Percentiles rank a stretch among this genome's conserved stretches.
These are phyloP conservation scores for Falco columbarius DNA, from an alignment of 2,797 vertebrate genomes.

Conservation along the genomic window DNA sequence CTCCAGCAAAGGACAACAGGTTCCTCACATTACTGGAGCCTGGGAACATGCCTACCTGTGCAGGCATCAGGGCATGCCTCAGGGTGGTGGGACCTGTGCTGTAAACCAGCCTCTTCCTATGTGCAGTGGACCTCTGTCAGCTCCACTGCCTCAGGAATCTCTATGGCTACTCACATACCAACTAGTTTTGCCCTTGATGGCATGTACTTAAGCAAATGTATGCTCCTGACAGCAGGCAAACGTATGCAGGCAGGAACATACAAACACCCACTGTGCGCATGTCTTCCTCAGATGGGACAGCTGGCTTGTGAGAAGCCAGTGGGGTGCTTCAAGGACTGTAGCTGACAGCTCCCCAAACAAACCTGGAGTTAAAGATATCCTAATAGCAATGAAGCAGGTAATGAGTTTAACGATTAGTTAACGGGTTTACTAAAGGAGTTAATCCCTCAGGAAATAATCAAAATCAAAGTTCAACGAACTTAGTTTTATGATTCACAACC, in stretches of 20 bases:
- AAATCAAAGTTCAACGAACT: constrained; percentile 40
- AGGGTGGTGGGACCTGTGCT: background rate
- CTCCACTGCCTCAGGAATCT: background rate
- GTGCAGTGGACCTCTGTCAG: background rate
- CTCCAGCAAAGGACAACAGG: background rate
- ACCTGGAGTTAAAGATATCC: background rate
- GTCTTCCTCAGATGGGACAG: background rate
- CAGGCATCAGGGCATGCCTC: background rate
- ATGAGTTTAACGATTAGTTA: background rate
- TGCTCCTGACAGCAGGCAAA: background rate
- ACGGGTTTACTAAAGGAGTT: constrained; percentile 31
- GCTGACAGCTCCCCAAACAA: background rate
- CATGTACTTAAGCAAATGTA: background rate
- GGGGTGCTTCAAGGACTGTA: background rate
- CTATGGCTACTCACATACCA: background rate
- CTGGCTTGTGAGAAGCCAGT: background rate
- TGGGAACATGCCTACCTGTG: background rate
- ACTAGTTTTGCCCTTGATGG: background rate
- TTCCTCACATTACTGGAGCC: background rate
- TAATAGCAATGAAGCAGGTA: background rate
- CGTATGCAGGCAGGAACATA: background rate
- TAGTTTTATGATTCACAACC: background rate
- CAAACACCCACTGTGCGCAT: fast-evolving
- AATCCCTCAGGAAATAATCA: constrained; percentile 1
- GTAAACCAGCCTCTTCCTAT: background rate